phyloP scores from a whole-genome alignment of 1,140 invertebrate genomes.

The Dinoponera quadriceps region DNA sequence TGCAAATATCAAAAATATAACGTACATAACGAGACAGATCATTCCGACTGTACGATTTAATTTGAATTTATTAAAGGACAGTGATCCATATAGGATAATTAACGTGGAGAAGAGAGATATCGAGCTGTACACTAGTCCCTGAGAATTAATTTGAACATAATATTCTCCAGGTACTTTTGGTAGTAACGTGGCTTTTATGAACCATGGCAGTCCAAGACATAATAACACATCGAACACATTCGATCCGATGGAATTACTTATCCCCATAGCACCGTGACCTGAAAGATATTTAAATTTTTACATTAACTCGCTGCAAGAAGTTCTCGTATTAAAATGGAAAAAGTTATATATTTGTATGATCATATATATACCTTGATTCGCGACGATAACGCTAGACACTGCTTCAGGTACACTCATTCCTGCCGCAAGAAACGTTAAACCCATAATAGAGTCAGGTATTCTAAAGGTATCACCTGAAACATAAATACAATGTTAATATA shows the following conservation, averaged over 20 bases:
- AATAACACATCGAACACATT: constrained; percentile 95
- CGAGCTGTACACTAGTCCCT: constrained; percentile 93
- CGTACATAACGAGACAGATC: constrained; percentile 92
- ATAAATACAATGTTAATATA: background rate
- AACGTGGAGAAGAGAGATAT: constrained; percentile 92
- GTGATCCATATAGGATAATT: constrained; percentile 90
- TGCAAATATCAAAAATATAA: constrained; percentile 91
- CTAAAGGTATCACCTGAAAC: constrained; percentile 87
- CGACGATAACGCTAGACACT: constrained; percentile 92
- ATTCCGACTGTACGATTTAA: constrained; percentile 91
- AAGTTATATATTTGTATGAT: too few species aligned
- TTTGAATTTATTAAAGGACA: constrained; percentile 91
- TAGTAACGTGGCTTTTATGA: constrained; percentile 93
- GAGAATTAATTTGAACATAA: constrained; percentile 92
- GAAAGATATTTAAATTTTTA: constrained; percentile 38
- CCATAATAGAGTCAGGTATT: constrained; percentile 92
- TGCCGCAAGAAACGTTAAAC: constrained; percentile 93
- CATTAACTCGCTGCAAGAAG: background rate
- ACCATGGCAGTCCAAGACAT: constrained; percentile 94
- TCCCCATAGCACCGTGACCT: constrained; percentile 95
- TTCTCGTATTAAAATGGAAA: too few species aligned
- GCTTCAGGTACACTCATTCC: constrained; percentile 95
- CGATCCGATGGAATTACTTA: constrained; percentile 95
- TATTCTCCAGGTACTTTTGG: constrained; percentile 89
- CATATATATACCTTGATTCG: constrained; percentile 89